Evolutionary conservation across 2,113 vertebrate genomes (phyloP).

Genomic region (Perognathus longimembris): DNA sequence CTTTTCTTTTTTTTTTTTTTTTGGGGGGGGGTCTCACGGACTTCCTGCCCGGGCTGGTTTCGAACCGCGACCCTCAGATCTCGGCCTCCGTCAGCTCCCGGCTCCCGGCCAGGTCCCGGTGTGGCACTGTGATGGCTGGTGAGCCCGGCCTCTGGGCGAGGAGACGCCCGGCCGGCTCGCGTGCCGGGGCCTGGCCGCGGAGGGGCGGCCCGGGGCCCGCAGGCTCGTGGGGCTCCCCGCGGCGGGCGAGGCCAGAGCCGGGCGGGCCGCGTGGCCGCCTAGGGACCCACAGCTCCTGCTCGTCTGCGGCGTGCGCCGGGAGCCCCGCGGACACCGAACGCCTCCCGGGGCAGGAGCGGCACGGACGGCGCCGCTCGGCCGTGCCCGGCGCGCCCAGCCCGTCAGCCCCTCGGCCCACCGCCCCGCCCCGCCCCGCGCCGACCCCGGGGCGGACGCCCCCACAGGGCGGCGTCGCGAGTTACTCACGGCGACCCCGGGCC

Average conservation of each 20-base stretch:
- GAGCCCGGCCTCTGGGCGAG: not conserved
- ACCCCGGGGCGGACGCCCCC: constrained; percentile 12
- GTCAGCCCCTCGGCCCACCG: not conserved
- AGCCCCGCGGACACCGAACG: not conserved
- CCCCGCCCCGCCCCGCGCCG: constrained; percentile 50
- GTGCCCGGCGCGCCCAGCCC: not conserved
- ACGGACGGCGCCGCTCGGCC: not conserved
- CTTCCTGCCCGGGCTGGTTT: too few relatives aligned
- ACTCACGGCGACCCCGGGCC: constrained; percentile 81
- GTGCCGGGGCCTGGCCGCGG: not conserved
- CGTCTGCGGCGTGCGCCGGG: not conserved
- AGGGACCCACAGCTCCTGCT: not conserved
- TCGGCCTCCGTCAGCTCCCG: not conserved
- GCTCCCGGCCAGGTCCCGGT: too few relatives aligned
- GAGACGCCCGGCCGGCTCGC: not conserved
- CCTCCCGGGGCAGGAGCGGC: not conserved
- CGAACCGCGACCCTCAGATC: not conserved
- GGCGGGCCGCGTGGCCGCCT: not conserved
- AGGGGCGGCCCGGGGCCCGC: not conserved
- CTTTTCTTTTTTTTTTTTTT: too few relatives aligned
- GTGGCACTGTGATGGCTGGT: too few relatives aligned
- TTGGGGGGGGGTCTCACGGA: too few relatives aligned
- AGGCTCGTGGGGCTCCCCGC: rapidly evolving
- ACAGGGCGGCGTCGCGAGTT: constrained; percentile 43
- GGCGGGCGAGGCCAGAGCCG: not conserved